Evolutionary conservation across 1,140 invertebrate genomes (phyloP).

Genomic region (Diabrotica undecimpunctata): DNA sequence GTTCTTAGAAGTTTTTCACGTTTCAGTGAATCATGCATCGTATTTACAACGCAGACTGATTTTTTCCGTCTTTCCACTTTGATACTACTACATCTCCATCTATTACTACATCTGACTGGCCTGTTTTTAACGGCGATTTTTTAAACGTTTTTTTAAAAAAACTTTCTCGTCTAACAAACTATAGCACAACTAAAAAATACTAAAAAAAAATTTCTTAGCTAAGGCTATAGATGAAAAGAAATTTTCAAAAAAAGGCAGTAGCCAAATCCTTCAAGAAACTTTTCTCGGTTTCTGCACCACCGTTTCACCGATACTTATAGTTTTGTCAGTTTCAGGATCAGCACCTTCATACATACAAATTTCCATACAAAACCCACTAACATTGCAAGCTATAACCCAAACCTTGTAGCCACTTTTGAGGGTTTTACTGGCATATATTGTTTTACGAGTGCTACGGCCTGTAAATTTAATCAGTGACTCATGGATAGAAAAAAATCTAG

Average conservation of each 20-base stretch:
- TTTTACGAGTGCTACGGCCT: slow-evolving; percentile 44
- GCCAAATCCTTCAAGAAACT: not conserved
- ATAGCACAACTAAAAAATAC: slow-evolving; percentile 19
- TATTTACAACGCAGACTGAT: slow-evolving; percentile 12
- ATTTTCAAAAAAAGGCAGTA: slow-evolving; percentile 28
- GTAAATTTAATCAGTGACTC: slow-evolving; percentile 34
- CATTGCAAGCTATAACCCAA: slow-evolving; percentile 7
- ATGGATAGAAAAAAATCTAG: slow-evolving; percentile 25
- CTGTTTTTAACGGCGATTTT: not conserved
- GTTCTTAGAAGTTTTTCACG: slow-evolving; percentile 3
- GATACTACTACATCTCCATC: slow-evolving; percentile 16
- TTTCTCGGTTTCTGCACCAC: slow-evolving; percentile 11
- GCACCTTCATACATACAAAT: slow-evolving; percentile 12
- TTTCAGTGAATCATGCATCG: slow-evolving; percentile 12
- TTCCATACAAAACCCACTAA: slow-evolving; percentile 5
- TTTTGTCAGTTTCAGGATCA: not conserved
- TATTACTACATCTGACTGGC: slow-evolving; percentile 13
- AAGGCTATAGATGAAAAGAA: slow-evolving; percentile 22
- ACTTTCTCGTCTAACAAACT: slow-evolving; percentile 17
- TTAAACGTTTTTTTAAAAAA: slow-evolving; percentile 12
- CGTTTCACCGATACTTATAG: slow-evolving; percentile 10
- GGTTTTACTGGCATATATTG: slow-evolving; percentile 50
- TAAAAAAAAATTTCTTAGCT: slow-evolving; percentile 11
- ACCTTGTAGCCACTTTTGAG: slow-evolving; percentile 46
- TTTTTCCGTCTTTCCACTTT: slow-evolving; percentile 25